Base-by-base conservation (phyloP, 2,888 invertebrate species). In the Eilema griseolum region DNA sequence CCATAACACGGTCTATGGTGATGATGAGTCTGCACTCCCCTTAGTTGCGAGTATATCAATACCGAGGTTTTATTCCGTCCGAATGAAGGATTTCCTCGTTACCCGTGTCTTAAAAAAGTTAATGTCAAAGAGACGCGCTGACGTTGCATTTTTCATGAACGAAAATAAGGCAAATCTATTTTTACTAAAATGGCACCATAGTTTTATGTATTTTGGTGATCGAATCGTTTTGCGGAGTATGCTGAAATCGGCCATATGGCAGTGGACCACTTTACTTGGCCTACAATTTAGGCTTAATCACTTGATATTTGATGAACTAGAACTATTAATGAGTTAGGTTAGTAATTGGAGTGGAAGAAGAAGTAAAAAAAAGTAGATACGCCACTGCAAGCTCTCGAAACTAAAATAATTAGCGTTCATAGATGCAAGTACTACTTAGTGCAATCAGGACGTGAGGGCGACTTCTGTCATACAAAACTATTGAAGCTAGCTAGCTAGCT, bases 31-130 rank as follows among this genome's bases (percentile, higher is more conserved):
- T n/a, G 20, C 59, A 26, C 26, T 26, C 4, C 7, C 28, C 20
- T 41, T 28, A 67, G 26, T n/a, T 8, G 3, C 26, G 3, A 31
- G 14, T 33, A 16, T 66, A 59, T 41, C 23, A 37, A 37, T 63
- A 80, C 77, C 76, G 74, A 81, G 75, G 66, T 78, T 79, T 78
- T 73, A 76, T 76, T 66, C 23, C 0, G 67, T 60, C 70, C 61
- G 70, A 69, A 76, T 65, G 57, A 67, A 33, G n/a, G 46, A 41
- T 31, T 74, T 59, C 71, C 65, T 72, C 65, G 57, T 61, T 68
- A 67, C 62, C 41, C 56, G 2, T 65, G 61, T 59, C 59, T 69
- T 71, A 69, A 71, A 74, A 78, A 74, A 70, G 3, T 59, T 62
- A 66, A 65, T 71, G 78, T 75, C 75, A 76, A 33, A 23, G 8